Conservation (phyloP, 2,113 vertebrate species). For the Hydropotes inermis region DNA sequence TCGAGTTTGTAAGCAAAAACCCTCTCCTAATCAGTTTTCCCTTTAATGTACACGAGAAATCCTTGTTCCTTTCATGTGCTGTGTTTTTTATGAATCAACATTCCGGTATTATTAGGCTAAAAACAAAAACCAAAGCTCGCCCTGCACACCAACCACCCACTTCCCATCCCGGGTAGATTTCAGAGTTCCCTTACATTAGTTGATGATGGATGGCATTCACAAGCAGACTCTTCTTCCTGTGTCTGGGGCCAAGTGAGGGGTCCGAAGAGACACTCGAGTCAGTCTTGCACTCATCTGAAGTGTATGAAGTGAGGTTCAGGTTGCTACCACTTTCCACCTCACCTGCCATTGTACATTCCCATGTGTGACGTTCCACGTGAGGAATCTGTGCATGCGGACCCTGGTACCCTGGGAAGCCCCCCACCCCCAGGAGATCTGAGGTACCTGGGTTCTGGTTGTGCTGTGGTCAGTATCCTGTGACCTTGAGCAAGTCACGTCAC, state of each 20-base stretch:
- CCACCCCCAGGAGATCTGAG: too few species aligned
- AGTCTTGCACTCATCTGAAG: not conserved
- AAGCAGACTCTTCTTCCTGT: not conserved
- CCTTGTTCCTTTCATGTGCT: not conserved
- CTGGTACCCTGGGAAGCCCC: not conserved
- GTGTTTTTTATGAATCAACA: not conserved
- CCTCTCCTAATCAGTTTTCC: not conserved
- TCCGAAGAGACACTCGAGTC: not conserved
- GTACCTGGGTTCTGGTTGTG: not conserved
- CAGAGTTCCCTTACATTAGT: not conserved
- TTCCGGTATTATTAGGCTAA: not conserved
- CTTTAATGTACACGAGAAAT: not conserved
- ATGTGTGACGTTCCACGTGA: not conserved
- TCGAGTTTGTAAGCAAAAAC: not conserved
- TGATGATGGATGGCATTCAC: not conserved
- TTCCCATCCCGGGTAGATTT: not conserved
- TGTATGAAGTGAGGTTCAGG: not conserved
- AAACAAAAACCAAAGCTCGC: not conserved
- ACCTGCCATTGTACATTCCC: not conserved
- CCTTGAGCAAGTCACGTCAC: not conserved
- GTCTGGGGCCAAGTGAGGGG: not conserved
- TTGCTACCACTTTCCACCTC: not conserved
- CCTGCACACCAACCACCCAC: not conserved
- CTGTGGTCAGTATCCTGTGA: not conserved
- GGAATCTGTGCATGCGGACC: not conserved